phyloP scores from a whole-genome alignment of 2,113 vertebrate species.

The Cnemophilus loriae region DNA sequence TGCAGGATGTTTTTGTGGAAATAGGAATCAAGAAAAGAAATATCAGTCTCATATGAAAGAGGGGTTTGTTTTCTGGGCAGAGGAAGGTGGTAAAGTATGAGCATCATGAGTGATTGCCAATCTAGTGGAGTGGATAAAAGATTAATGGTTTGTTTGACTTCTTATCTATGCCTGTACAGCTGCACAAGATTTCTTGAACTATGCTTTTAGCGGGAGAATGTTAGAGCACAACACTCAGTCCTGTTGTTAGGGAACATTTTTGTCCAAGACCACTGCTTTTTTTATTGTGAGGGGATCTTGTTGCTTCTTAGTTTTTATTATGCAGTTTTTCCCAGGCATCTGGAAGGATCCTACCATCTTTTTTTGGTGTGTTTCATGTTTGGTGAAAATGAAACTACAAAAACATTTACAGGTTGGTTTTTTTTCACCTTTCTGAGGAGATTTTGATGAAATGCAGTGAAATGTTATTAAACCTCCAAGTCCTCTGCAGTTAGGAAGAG shows the following conservation, averaged over 20 bases:
- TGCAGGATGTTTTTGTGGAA: not conserved
- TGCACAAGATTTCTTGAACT: not conserved
- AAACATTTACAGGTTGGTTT: not conserved
- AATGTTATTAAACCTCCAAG: not conserved
- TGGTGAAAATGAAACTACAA: not conserved
- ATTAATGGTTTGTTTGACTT: not conserved
- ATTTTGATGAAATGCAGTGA: not conserved
- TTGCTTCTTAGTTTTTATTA: not conserved
- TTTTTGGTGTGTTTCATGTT: not conserved
- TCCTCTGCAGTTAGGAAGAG: not conserved
- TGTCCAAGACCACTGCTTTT: not conserved
- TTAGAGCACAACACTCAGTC: not conserved
- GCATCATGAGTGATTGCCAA: fast-evolving
- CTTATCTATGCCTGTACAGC: not conserved
- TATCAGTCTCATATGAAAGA: not conserved
- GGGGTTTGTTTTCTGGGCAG: not conserved
- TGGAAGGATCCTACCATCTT: not conserved
- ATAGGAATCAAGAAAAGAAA: not conserved
- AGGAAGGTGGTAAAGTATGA: not conserved
- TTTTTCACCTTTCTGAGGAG: not conserved
- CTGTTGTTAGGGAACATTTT: not conserved
- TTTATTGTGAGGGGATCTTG: not conserved
- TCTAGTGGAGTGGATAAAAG: not conserved
- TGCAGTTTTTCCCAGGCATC: fast-evolving
- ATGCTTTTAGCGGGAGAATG: not conserved